Evolutionary conservation across 2,797 vertebrate species (phyloP).

Genomic region (Pempheris klunzingeri): DNA sequence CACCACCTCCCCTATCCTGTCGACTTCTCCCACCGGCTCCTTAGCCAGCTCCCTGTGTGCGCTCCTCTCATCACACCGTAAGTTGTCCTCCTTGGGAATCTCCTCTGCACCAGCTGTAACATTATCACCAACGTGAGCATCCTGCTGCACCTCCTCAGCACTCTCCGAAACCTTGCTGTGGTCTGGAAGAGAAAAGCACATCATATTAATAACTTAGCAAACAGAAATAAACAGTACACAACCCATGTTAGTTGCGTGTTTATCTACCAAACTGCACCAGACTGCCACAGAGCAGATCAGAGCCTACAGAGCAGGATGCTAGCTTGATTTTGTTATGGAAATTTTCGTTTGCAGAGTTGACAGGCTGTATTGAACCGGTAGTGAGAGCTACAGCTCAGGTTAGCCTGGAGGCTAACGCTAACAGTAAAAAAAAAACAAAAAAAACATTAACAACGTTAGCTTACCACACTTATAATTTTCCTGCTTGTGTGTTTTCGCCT

Average conservation of each 20-base stretch:
- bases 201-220: slow-evolving; percentile 22
- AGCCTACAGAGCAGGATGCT: neutral
- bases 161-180: slow-evolving; percentile 1
- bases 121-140: slow-evolving; percentile 18
- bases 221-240: slow-evolving; percentile 6
- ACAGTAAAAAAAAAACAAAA: no score
- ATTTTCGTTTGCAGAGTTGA: slow-evolving; percentile 27
- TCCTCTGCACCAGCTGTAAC: slow-evolving; percentile 32
- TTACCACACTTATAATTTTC: slow-evolving; percentile 70
- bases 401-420: slow-evolving; percentile 70
- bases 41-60: slow-evolving; percentile 13
- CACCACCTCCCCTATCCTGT: slow-evolving; percentile 15
- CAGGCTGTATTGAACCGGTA: slow-evolving; percentile 19
- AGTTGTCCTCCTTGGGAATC: neutral
- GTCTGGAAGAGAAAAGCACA: slow-evolving; percentile 60
- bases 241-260: no score
- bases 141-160: slow-evolving; percentile 37
- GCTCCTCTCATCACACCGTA: neutral
- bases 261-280: neutral
- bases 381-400: slow-evolving; percentile 33
- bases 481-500: slow-evolving; percentile 19
- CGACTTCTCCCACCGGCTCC: slow-evolving; percentile 8
- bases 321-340: slow-evolving; percentile 15
- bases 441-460: slow-evolving; percentile 65
- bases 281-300: neutral